These are phyloP conservation scores for Drosophila neocordata DNA, from an alignment of 1,140 invertebrate genomes.

Conservation along the genomic window DNA sequence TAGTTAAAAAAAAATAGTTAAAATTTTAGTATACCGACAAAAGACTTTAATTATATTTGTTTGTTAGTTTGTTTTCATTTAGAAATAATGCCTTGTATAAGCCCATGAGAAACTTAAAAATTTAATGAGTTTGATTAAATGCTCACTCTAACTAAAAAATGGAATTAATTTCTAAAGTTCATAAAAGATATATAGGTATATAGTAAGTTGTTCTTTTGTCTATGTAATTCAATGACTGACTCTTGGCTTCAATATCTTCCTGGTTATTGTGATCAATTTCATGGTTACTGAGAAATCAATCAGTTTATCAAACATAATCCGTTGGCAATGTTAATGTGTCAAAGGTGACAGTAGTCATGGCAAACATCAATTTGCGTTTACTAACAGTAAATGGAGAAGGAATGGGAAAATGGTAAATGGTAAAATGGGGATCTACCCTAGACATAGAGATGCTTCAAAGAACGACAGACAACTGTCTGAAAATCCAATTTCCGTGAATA, in stretches of 20 bases:
- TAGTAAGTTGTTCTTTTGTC: too few species aligned
- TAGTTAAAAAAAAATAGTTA: too few species aligned
- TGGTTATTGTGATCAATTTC: constrained; percentile 27
- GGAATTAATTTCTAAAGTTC: too few species aligned
- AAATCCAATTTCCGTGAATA: constrained; percentile 68
- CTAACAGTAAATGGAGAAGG: constrained; percentile 67
- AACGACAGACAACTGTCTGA: constrained; percentile 25
- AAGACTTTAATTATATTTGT: too few species aligned
- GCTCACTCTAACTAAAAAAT: too few species aligned
- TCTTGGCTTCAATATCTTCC: background rate
- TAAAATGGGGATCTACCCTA: constrained; percentile 43
- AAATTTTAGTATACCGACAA: too few species aligned
- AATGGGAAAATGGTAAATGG: constrained; percentile 32
- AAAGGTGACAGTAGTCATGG: constrained; percentile 72
- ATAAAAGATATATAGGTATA: too few species aligned
- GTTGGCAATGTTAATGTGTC: constrained; percentile 59
- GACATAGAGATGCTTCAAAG: constrained; percentile 5
- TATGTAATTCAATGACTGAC: background rate
- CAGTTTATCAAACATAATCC: constrained; percentile 41
- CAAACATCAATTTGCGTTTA: constrained; percentile 70
- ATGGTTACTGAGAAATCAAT: constrained; percentile 43
- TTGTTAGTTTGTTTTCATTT: too few species aligned
- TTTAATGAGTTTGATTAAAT: too few species aligned
- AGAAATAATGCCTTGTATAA: too few species aligned
- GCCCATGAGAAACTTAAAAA: too few species aligned